Base-by-base conservation (phyloP, 2,113 vertebrate species). In the Procapra przewalskii region DNA sequence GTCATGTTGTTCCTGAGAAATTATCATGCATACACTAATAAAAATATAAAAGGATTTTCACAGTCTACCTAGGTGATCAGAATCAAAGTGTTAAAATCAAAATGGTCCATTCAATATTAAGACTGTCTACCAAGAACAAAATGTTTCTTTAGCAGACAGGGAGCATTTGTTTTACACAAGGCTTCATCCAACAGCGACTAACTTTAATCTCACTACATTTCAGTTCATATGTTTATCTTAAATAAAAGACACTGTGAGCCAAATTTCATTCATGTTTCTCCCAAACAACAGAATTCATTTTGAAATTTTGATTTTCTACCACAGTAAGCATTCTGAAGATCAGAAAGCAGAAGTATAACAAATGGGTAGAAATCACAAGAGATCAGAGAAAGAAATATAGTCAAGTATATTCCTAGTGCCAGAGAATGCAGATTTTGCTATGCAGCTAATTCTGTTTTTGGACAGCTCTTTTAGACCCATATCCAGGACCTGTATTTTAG, bases 1-100 rank as follows among this genome's bases (percentile, higher is more conserved):
- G 52, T 62, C 25, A 81, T 7, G 29, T 3, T 91, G 33, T 36
- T 88, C 29, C 67, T 89, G 29, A 88, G 27, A 90, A 91, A 94
- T 17, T 36, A 40, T 25, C 48, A 83, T 71, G 55, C 29, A 7
- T 52, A 81, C 5, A 85, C 1, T 55, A 71, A 55, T 36, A 88
- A 4, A 91, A 90, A 85, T 40, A 77, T 75, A 67, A 50, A 95
- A 55, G 10, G 67, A 57, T 62, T 79, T 71, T 94, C 83, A 88
- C 1, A 52, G 59, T 29, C 23, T 29, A 82, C 23, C 17, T 52
- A 75, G 19, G 2, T 81, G 57, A 96, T 48, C 16, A 94, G 23
- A 43, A 95, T 57, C 16, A 40, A 88, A 97, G 11, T 52, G 29
- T n/a, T 89, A 89, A 91, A 94, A 95, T n/a, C 87, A 89, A 91